A percentile compares a stretch with the other conserved stretches of the same genome.
These are phyloP conservation scores for Platorchestia sp. DNA, from an alignment of 1,140 invertebrate genomes.

Conservation along the genomic window DNA sequence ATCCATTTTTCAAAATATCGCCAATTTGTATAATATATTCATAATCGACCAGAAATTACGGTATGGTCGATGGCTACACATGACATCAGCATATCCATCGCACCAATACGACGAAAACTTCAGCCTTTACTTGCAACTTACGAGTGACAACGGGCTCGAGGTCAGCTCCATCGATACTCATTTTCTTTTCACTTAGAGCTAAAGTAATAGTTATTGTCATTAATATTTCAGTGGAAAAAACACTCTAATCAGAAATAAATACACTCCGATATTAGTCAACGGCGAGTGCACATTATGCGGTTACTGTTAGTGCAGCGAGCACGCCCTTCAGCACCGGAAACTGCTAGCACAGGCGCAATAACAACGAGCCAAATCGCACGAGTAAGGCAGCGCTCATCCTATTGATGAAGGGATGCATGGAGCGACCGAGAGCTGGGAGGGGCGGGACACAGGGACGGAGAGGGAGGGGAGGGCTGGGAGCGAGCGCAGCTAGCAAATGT, in stretches of 20 bases:
- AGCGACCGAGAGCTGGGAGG: neutral
- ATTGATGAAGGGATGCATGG: conserved; percentile 26
- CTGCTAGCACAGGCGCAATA: conserved; percentile 2
- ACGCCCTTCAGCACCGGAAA: neutral
- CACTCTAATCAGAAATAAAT: neutral
- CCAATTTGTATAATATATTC: too few relatives aligned
- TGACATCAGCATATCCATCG: too few relatives aligned
- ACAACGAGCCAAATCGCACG: neutral
- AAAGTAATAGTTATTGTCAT: neutral
- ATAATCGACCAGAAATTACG: too few relatives aligned
- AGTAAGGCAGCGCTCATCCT: conserved; percentile 38
- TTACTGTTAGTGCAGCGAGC: neutral
- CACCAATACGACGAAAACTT: neutral
- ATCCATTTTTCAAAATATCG: too few relatives aligned
- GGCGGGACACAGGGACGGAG: neutral
- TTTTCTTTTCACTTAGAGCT: neutral
- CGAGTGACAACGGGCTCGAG: neutral
- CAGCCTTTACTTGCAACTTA: neutral
- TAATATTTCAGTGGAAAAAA: neutral
- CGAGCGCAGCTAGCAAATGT: neutral
- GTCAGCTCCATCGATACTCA: neutral
- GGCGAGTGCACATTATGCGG: neutral
- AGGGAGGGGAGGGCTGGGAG: too few relatives aligned
- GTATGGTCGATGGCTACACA: neutral
- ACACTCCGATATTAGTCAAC: neutral